Evolutionary conservation across 1,140 invertebrate genomes (phyloP).

Genomic region (Chrysoperla carnea): DNA sequence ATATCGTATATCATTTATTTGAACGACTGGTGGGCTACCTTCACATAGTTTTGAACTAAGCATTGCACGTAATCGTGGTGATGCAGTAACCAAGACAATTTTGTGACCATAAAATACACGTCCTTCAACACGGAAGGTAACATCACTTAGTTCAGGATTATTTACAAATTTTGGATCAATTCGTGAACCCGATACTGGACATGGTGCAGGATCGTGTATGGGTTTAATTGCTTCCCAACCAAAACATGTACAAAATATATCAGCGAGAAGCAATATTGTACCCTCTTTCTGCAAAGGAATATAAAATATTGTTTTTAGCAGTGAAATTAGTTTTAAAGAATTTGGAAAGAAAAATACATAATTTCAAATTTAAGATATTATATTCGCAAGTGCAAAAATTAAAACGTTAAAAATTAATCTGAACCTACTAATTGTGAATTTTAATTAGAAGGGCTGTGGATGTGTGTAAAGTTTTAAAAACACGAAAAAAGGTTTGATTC

Average conservation of each 20-base stretch:
- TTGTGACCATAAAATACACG: constrained; percentile 88
- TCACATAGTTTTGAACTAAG: constrained; percentile 60
- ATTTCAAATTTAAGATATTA: too few relatives aligned
- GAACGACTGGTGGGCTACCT: constrained; percentile 63
- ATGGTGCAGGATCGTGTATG: constrained; percentile 50
- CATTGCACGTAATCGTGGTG: constrained; percentile 71
- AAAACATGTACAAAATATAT: constrained; percentile 78
- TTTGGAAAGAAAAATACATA: not conserved
- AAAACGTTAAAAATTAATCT: too few relatives aligned
- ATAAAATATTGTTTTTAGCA: not conserved
- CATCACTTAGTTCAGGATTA: constrained; percentile 78
- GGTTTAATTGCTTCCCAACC: constrained; percentile 70
- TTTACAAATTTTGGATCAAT: constrained; percentile 86
- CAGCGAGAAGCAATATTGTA: constrained; percentile 67
- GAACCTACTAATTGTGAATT: too few relatives aligned
- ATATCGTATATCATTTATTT: constrained; percentile 85
- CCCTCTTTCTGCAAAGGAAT: constrained; percentile 56
- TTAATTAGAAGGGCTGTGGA: too few relatives aligned
- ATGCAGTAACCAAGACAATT: constrained; percentile 81
- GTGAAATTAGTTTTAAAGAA: too few relatives aligned
- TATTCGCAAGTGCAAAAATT: too few relatives aligned
- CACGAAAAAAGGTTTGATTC: too few relatives aligned
- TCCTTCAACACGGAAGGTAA: constrained; percentile 80
- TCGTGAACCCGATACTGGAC: constrained; percentile 31
- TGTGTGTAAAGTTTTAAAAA: too few relatives aligned